Percentiles rank a stretch among this genome's conserved stretches.
These are phyloP conservation scores for Plutomurus gul DNA, from an alignment of 1,140 invertebrate genomes.

Conservation along the genomic window DNA sequence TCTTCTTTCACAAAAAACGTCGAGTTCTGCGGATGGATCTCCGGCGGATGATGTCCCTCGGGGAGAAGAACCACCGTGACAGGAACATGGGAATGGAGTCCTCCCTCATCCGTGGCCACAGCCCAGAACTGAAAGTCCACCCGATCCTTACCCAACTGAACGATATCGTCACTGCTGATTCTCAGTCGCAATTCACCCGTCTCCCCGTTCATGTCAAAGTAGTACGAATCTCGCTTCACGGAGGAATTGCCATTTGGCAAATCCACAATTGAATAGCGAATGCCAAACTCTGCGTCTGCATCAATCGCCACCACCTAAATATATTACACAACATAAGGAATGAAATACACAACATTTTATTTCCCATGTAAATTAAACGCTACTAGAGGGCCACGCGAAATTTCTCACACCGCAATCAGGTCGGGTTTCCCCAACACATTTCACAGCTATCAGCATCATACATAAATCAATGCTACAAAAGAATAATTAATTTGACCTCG, in stretches of 20 bases:
- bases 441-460: no score
- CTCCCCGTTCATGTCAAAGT: conserved; percentile 52
- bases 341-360: no score
- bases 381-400: no score
- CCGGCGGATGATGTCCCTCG: conserved; percentile 45
- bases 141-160: conserved; percentile 41
- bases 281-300: conserved; percentile 51
- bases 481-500: no score
- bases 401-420: no score
- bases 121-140: conserved; percentile 53
- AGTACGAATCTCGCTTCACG: conserved; percentile 46
- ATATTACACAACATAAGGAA: no score
- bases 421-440: no score
- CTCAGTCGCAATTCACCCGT: conserved; percentile 50
- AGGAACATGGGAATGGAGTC: conserved; percentile 50
- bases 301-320: conserved; percentile 49
- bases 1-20: conserved; percentile 54
- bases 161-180: conserved; percentile 46
- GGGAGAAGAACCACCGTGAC: conserved; percentile 51
- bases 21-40: conserved; percentile 53
- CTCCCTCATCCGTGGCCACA: conserved; percentile 50
- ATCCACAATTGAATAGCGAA: conserved; percentile 53
- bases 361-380: no score
- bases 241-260: conserved; percentile 37
- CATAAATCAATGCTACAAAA: neutral